Conservation (phyloP, 2,888 invertebrate genomes). For the Arrhopalites spinosus region DNA sequence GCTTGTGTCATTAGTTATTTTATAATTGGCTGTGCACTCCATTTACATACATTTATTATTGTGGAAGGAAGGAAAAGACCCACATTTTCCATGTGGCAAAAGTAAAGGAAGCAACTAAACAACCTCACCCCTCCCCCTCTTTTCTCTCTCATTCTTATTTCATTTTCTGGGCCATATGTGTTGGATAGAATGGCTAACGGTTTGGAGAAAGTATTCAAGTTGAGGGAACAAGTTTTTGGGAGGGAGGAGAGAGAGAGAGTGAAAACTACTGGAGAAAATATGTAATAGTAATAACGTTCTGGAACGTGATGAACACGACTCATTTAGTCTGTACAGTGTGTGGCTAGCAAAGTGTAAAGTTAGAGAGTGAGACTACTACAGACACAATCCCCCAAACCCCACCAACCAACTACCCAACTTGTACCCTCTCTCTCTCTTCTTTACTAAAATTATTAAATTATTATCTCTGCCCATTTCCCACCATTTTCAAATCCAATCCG, state of each 20-base stretch:
- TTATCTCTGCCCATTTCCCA: not conserved
- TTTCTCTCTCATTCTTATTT: conserved; percentile 15
- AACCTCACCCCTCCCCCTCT: not conserved
- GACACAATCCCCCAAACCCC: too few relatives aligned
- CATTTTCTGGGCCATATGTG: conserved; percentile 36
- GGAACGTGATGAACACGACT: conserved; percentile 30
- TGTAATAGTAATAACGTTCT: conserved; percentile 27
- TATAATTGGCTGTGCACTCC: conserved; percentile 27
- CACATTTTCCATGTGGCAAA: too few relatives aligned
- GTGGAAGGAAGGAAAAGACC: not conserved
- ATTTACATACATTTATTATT: conserved; percentile 23
- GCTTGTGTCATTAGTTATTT: conserved; percentile 23
- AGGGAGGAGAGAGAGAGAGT: not conserved
- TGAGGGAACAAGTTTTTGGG: not conserved
- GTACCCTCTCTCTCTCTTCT: not conserved
- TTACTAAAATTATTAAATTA: too few relatives aligned
- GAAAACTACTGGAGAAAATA: conserved; percentile 12
- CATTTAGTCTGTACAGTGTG: conserved; percentile 16
- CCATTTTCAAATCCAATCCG: too few relatives aligned
- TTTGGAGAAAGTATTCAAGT: not conserved
- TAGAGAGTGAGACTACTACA: not conserved
- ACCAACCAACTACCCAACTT: not conserved
- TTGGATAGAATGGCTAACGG: conserved; percentile 30
- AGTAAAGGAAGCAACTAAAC: not conserved
- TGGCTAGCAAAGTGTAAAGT: not conserved